Conservation (phyloP, 2,113 vertebrate species). For the Cyphomyrus discorhynchus region DNA sequence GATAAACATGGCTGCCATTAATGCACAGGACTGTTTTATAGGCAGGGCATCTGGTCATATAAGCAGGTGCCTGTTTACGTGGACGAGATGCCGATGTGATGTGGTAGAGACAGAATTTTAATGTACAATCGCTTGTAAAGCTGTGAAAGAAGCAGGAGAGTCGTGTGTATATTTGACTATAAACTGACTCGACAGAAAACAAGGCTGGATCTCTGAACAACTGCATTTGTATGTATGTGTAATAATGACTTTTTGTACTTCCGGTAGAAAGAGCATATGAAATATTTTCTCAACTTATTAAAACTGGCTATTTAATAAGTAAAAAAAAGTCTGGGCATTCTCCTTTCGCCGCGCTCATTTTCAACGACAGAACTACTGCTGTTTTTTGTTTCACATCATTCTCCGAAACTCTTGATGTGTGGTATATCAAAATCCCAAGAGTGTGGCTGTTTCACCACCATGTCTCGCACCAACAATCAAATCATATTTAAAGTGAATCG, state of each 20-base stretch:
- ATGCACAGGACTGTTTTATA: background rate
- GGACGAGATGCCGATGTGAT: background rate
- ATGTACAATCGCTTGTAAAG: slow-evolving; percentile 3
- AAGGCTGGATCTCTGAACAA: background rate
- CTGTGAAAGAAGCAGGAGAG: background rate
- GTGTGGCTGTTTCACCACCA: background rate
- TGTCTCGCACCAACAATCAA: background rate
- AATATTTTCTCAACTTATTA: slow-evolving; percentile 10
- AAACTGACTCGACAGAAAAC: background rate
- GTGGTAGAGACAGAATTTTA: background rate
- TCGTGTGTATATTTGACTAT: background rate
- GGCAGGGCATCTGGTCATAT: background rate
- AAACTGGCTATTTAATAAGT: slow-evolving; percentile 7
- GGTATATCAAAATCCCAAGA: background rate
- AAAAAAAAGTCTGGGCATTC: background rate
- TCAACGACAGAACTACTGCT: background rate
- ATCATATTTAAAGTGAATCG: background rate
- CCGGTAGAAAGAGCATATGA: background rate
- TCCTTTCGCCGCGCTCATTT: background rate
- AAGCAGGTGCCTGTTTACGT: background rate
- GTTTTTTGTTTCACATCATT: background rate
- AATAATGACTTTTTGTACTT: slow-evolving; percentile 5
- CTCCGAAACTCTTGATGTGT: background rate
- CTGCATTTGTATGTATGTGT: slow-evolving; percentile 2
- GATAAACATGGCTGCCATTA: background rate